Evolutionary conservation across 2,888 invertebrate genomes (phyloP).

Genomic region (Apocheima hispidaria): DNA sequence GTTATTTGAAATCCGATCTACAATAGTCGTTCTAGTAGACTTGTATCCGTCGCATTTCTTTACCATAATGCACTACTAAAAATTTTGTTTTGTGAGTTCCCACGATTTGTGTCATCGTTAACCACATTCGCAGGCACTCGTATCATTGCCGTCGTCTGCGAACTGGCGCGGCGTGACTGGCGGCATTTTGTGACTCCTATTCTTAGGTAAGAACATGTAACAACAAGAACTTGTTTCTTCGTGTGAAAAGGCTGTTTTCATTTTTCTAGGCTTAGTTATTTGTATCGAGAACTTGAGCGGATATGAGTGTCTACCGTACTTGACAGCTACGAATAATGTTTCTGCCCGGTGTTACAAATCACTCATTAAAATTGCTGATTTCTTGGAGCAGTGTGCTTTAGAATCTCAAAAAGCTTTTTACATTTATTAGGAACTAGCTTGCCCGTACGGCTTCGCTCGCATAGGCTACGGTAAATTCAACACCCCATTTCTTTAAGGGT

Average conservation of each 20-base stretch:
- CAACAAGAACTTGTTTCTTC: too few relatives aligned
- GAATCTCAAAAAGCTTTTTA: not conserved
- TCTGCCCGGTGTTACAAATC: not conserved
- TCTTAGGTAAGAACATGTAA: constrained; percentile 17
- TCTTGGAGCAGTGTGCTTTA: not conserved
- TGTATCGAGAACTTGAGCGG: constrained; percentile 8
- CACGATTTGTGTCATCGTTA: constrained; percentile 25
- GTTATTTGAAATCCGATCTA: too few relatives aligned
- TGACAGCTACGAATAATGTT: constrained; percentile 10
- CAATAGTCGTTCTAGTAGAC: too few relatives aligned
- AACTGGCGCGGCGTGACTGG: constrained; percentile 34
- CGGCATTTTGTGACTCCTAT: constrained; percentile 35
- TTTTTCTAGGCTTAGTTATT: constrained; percentile 7
- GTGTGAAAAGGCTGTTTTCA: constrained; percentile 17
- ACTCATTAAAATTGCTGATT: not conserved
- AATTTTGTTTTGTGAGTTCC: constrained; percentile 5
- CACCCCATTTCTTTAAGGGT: too few relatives aligned
- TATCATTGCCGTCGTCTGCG: constrained; percentile 26
- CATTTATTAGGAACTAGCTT: too few relatives aligned
- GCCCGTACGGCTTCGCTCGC: too few relatives aligned
- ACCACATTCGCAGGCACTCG: constrained; percentile 20
- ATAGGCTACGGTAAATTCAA: too few relatives aligned
- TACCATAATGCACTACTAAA: not conserved
- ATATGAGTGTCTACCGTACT: constrained; percentile 14
- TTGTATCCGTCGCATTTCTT: not conserved